Evolutionary conservation across 1,140 invertebrate genomes (phyloP).

Genomic region (Aethina tumida): DNA sequence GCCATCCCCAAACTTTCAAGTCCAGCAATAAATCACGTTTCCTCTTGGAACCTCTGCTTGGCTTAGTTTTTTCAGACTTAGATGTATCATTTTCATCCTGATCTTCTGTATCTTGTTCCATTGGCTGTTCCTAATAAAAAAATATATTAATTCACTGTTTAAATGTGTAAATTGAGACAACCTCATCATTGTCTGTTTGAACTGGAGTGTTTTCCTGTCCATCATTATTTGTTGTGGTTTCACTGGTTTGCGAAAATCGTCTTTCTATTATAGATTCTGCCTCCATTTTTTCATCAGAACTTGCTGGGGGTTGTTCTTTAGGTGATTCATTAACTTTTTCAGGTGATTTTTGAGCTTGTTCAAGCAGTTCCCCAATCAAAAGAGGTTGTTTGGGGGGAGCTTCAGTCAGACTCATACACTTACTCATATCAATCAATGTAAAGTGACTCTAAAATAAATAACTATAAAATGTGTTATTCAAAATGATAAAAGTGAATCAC

Average conservation of each 20-base stretch:
- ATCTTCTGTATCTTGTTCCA: slow-evolving; percentile 28
- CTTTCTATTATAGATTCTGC: slow-evolving; percentile 17
- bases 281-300: slow-evolving; percentile 22
- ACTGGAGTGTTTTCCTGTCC: slow-evolving; percentile 25
- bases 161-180: slow-evolving; percentile 8
- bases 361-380: background rate
- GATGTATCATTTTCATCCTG: slow-evolving; percentile 25
- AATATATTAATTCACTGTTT: slow-evolving; percentile 6
- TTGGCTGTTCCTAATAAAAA: slow-evolving; percentile 21
- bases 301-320: no score
- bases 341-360: slow-evolving; percentile 8
- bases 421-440: slow-evolving; percentile 30
- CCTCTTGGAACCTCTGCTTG: slow-evolving; percentile 43
- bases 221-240: slow-evolving; percentile 19
- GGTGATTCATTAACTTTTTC: slow-evolving; percentile 33
- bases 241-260: slow-evolving; percentile 29
- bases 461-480: slow-evolving; percentile 1
- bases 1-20: slow-evolving; percentile 62
- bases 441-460: slow-evolving; percentile 29
- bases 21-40: slow-evolving; percentile 55
- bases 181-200: slow-evolving; percentile 33
- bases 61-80: slow-evolving; percentile 38
- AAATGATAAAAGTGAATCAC: slow-evolving; percentile 17
- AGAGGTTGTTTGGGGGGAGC: slow-evolving; percentile 16
- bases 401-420: slow-evolving; percentile 30